Conservation (phyloP, 2,797 vertebrate species). For the Oreortyx pictus region DNA sequence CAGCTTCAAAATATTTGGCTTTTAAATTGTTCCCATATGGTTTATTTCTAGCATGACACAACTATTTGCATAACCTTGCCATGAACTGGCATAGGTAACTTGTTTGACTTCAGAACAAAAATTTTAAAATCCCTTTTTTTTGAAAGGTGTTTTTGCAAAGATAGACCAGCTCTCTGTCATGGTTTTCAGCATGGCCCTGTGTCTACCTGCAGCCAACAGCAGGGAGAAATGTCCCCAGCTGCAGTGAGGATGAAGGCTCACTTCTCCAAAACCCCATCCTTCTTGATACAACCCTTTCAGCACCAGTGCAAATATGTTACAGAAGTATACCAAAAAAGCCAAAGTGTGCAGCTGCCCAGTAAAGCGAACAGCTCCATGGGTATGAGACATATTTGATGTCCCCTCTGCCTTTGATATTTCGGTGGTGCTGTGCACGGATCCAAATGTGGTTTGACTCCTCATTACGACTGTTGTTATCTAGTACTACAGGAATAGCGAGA, state of each 20-base stretch:
- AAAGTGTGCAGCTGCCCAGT: not conserved
- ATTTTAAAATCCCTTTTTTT: not conserved
- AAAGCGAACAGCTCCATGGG: rapidly evolving
- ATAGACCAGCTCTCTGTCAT: not conserved
- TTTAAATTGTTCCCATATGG: not conserved
- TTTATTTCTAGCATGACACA: not conserved
- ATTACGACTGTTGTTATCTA: not conserved
- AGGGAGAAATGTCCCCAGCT: not conserved
- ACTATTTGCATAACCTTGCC: not conserved
- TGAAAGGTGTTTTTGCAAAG: not conserved
- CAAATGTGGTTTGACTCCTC: not conserved
- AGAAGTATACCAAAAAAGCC: not conserved
- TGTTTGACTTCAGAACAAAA: conserved; percentile 18
- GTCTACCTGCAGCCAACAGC: not conserved
- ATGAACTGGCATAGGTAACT: not conserved
- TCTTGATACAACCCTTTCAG: not conserved
- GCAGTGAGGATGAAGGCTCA: rapidly evolving
- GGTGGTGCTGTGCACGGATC: not conserved
- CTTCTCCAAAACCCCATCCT: not conserved
- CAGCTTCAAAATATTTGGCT: conserved; percentile 1
- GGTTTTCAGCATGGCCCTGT: not conserved
- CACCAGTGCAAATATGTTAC: not conserved
- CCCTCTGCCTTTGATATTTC: not conserved
- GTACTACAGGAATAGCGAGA: not conserved
- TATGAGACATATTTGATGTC: rapidly evolving